Evolutionary conservation across 2,888 invertebrate genomes (phyloP).

Genomic region (Himalopsyche japonica): DNA sequence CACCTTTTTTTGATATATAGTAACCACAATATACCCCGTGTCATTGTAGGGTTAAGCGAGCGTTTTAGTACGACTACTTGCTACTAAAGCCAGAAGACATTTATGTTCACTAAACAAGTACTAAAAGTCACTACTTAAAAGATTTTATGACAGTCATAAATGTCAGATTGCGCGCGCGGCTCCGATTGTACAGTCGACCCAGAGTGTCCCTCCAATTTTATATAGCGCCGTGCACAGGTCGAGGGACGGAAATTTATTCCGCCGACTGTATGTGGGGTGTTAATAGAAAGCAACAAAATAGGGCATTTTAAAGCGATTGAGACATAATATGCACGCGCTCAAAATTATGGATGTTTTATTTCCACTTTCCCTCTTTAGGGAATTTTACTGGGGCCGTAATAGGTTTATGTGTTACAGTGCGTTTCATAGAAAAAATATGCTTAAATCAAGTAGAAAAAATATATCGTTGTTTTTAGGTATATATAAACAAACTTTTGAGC

Average conservation of each 20-base stretch:
- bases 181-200: constrained; percentile 22
- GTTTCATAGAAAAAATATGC: background rate
- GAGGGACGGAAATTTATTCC: background rate
- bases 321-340: constrained; percentile 22
- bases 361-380: background rate
- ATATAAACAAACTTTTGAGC: too few relatives aligned
- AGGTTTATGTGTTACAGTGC: background rate
- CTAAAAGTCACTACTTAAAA: constrained; percentile 65
- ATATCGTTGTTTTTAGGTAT: too few relatives aligned
- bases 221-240: background rate
- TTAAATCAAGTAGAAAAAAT: too few relatives aligned
- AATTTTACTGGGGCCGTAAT: background rate
- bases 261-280: background rate
- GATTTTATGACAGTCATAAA: constrained; percentile 65
- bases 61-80: constrained; percentile 29
- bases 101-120: constrained; percentile 66
- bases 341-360: constrained; percentile 15
- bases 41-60: constrained; percentile 17
- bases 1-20: too few relatives aligned
- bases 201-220: background rate
- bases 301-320: constrained; percentile 31
- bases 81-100: constrained; percentile 58
- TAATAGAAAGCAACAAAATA: constrained; percentile 29
- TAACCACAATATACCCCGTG: background rate
- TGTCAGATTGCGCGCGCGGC: constrained; percentile 61